Base-by-base conservation (phyloP, 1,140 invertebrate genomes). In the Eciton burchellii region DNA sequence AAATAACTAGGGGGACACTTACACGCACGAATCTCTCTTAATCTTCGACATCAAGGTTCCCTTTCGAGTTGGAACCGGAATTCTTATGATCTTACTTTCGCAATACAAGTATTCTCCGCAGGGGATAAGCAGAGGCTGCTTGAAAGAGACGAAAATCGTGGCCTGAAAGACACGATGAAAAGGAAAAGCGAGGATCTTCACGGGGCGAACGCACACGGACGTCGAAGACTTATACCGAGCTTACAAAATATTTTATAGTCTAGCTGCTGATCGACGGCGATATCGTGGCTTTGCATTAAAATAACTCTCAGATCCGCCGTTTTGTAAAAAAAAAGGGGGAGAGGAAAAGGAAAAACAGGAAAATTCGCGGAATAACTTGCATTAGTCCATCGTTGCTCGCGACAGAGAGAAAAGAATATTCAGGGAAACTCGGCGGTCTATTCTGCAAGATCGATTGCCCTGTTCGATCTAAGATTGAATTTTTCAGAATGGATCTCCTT, bases 191-290 rank as follows among this genome's bases (percentile, higher is more conserved):
- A 47, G 49, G 63, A 63, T 52, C 14, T n/a, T 3, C 43, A 43
- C 0, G 19, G 54, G 19, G 0, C 5, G 6, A 77, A 43, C 6
- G 14, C 43, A 57, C 49, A 29, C 35, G 35, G 6, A 35, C 41
- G 35, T 72, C 43, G 57, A 24, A 35, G 35, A 74, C 26, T 60
- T 74, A 65, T 41, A 66, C 9, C 62, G 47, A 76, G 60, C 52
- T 54, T 35, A 35, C 6, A 77, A 54, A 77, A 77, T 66, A 66
- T 77, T 66, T 66, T 66, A 68, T 77, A 14, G 3, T 77, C 47
- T 26, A 65, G 19, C 6, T 3, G 49, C 24, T 35, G 54, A 19
- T 43, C 12, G 45, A 35, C 9, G 59, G 41, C 41, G 9, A n/a
- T 21, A 14, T 57, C 54, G 21, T 45, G 47, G 3, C 57, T 62